Base-by-base conservation (phyloP, 1,140 invertebrate species). In the Drosophila azteca region DNA sequence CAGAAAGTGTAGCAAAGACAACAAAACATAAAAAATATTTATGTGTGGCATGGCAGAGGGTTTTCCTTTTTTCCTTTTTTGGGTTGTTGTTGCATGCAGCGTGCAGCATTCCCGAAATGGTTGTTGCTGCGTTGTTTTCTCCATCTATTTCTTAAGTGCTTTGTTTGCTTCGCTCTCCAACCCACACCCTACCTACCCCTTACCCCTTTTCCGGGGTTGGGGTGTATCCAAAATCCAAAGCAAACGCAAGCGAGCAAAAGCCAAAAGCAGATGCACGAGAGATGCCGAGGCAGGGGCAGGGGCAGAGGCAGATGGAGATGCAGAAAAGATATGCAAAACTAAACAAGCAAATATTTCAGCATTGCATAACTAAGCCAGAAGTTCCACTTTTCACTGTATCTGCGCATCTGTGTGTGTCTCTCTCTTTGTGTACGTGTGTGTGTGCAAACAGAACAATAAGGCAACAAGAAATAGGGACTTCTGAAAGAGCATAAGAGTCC, bases 301-400 rank as follows among this genome's bases (percentile, higher is more conserved):
- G 17, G 17, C 17, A 20, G 17, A 20, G 17, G 17, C 17, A 20
- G 17, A 13, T 4, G 20, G 46, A 66, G 76, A 79, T 79, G 73
- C 75, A 75, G 11, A 39, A 54, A 78, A 87, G 82, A 85, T 85
- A 85, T 85, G 82, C 82, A 87, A 85, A 85, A 87, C 78, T 87
- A 85, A 82, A 82, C 82, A 85, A 85, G 78, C 82, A 87, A 85
- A 85, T 85, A 88, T 79, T 88, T 88, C 63, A 76, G 83, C 79
- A 88, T 85, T 88, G 83, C 82, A 85, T 88, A 85, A 85, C 83
- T 87, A 71, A 77, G 61, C 49, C 63, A 61, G 41, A 61, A 60
- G 35, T 49, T 39, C 11, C 55, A 69, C 45, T 67, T 54, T 57
- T 26, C 24, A 26, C 35, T 35, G 44, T 35, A 24, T 49, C 31